phyloP scores from a whole-genome alignment of 2,888 invertebrate species.

The Apamea crenata region DNA sequence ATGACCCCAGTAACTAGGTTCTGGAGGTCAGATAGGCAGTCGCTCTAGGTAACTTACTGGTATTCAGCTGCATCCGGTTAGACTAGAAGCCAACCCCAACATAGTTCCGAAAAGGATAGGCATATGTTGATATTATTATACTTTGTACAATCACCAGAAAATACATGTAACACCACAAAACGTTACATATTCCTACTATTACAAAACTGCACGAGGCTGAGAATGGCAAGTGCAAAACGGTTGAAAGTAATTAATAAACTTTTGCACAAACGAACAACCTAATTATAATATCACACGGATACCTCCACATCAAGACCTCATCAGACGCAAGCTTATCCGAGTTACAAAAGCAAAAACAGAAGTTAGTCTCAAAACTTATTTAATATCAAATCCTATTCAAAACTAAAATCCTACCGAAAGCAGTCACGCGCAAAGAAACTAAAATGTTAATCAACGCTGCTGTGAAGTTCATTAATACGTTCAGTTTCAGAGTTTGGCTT shows the following conservation, averaged over 20 bases:
- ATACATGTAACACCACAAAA: not conserved
- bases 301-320: constrained; percentile 19
- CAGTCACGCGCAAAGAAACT: constrained; percentile 59
- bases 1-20: too few species aligned
- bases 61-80: too few species aligned
- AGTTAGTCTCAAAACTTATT: constrained; percentile 34
- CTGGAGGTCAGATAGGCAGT: too few species aligned
- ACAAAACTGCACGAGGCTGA: not conserved
- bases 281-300: not conserved
- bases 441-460: constrained; percentile 54
- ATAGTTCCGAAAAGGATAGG: too few species aligned
- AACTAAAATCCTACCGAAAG: constrained; percentile 41
- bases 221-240: not conserved
- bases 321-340: not conserved
- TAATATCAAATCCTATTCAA: constrained; percentile 43
- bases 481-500: constrained; percentile 16
- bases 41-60: too few species aligned
- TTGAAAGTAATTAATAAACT: not conserved
- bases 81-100: too few species aligned
- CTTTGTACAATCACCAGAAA: not conserved
- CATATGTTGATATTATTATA: not conserved
- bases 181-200: not conserved
- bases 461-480: constrained; percentile 48
- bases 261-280: not conserved
- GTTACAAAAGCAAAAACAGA: constrained; percentile 25